phyloP scores from a whole-genome alignment of 2,797 vertebrate genomes.

The Crypturellus tataupa region DNA sequence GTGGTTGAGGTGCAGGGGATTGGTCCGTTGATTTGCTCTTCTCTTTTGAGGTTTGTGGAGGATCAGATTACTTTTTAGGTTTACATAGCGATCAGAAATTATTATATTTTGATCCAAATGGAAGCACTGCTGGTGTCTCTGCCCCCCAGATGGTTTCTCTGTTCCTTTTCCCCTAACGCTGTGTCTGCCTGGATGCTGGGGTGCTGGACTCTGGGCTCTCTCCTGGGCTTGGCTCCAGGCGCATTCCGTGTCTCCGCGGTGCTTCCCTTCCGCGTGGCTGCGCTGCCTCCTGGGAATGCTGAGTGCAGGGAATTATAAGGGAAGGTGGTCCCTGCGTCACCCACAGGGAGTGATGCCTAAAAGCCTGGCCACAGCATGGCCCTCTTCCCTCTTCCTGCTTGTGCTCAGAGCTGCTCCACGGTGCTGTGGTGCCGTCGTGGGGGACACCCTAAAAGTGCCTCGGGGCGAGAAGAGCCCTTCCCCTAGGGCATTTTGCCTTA shows the following conservation, averaged over 20 bases:
- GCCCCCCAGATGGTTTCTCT: not conserved
- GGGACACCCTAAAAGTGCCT: not conserved
- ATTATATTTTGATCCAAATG: not conserved
- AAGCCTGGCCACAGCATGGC: not conserved
- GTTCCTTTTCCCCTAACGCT: not conserved
- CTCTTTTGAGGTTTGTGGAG: not conserved
- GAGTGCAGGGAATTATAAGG: too few relatives aligned
- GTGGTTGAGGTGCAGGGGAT: not conserved
- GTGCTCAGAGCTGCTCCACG: not conserved
- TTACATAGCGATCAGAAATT: not conserved
- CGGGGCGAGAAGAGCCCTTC: not conserved
- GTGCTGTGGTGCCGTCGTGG: not conserved
- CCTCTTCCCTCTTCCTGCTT: not conserved
- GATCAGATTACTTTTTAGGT: not conserved
- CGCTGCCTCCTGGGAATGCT: not conserved
- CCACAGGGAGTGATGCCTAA: not conserved
- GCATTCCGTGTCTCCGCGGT: not conserved
- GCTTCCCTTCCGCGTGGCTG: not conserved
- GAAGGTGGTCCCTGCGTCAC: not conserved
- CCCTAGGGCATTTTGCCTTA: not conserved
- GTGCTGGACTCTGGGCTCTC: not conserved
- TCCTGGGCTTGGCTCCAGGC: not conserved
- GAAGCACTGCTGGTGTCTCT: not conserved
- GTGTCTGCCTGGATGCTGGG: not conserved
- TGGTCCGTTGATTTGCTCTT: not conserved